Evolutionary conservation across 1,140 invertebrate species (phyloP), one percentile per base, ranked within the genome.

Genomic region (Zaprionus nigranus): DNA sequence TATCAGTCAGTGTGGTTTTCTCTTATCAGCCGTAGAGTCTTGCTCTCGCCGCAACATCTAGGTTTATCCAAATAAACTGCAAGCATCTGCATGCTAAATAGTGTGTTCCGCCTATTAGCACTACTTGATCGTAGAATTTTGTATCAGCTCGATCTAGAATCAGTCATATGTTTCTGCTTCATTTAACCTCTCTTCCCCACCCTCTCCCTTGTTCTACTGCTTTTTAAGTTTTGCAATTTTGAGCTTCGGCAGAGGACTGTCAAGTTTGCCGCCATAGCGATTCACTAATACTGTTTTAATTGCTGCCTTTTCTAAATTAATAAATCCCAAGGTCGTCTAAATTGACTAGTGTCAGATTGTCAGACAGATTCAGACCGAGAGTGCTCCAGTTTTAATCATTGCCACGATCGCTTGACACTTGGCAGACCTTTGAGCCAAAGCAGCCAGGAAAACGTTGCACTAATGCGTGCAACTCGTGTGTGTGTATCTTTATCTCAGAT

Each of bases 251-350:
- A 24, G 20, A 26, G 36, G 53, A 40, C 28, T 20, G 46, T 78
- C 73, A 83, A 63, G 73, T 67, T 64, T 70, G 60, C 65, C 76
- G 76, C 60, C 65, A 75, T 67, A 62, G 51, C 38, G 67, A 56
- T 63, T 67, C 28, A 36, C 28, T 81, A 86, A 85, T 67, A 72
- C 60, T 64, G 28, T 78, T 87, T 88, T 87, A 87, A 87, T 88
- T 88, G 26, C 58, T 30, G 17, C 61, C 7, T 60, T 79, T 83
- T 77, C 61, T 61, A 75, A 83, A 78, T 81, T 74, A 79, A 90
- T 88, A 79, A 88, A 58, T 71, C 46, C 54, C 81, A 88, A 88
- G 84, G 84, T 84, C 66, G 56, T 20, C 20, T 38, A 22, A 61
- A 62, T 54, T 62, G 58, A 58, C 15, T n/a, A 20, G 17, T 28